A percentile compares a stretch with the other conserved stretches of the same genome.
Evolutionary conservation across 2,797 vertebrate genomes (phyloP).

Genomic region (Fistularia commersonii): DNA sequence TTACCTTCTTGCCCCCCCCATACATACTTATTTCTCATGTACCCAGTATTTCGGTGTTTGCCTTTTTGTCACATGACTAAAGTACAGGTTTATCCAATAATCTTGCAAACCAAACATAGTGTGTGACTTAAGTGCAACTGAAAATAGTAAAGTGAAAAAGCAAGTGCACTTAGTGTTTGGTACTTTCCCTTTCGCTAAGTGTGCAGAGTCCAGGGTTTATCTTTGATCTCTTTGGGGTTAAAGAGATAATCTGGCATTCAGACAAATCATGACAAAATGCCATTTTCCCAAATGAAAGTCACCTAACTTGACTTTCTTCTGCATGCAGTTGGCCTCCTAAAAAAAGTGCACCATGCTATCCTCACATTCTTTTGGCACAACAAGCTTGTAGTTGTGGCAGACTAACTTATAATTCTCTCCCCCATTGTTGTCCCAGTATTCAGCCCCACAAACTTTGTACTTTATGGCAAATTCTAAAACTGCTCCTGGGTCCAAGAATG

Average conservation of each 20-base stretch:
- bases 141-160: background rate
- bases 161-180: background rate
- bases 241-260: background rate
- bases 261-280: too few species aligned
- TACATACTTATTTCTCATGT: too few species aligned
- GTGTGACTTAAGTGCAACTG: slow-evolving; percentile 1
- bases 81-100: slow-evolving; percentile 15
- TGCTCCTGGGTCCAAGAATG: slow-evolving; percentile 85
- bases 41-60: background rate
- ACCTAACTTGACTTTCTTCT: background rate
- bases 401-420: slow-evolving; percentile 88
- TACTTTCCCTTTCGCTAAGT: background rate
- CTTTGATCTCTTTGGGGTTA: slow-evolving; percentile 1
- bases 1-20: too few species aligned
- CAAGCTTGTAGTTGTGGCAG: slow-evolving; percentile 84
- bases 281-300: too few species aligned
- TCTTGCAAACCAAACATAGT: slow-evolving; percentile 8
- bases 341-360: slow-evolving; percentile 97
- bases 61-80: slow-evolving; percentile 6
- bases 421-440: slow-evolving; percentile 94
- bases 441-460: slow-evolving; percentile 80
- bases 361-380: slow-evolving; percentile 89
- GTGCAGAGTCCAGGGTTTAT: background rate
- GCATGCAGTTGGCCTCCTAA: slow-evolving; percentile 52
- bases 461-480: slow-evolving; percentile 87